Conservation (phyloP, 2,888 invertebrate species). For the Papilio gigon region DNA sequence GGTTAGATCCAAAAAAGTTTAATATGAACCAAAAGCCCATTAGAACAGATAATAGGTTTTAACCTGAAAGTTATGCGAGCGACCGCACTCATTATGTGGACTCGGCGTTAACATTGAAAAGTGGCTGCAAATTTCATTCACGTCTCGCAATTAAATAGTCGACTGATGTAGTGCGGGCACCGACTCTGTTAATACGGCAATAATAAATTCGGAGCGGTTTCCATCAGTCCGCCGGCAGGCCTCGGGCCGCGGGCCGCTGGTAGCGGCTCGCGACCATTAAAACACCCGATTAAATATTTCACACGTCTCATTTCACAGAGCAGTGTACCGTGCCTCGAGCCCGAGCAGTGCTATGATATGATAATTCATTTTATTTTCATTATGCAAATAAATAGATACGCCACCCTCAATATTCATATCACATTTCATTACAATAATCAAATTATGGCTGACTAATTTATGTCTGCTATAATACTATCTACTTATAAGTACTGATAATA, state of each 20-base stretch:
- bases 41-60: constrained; percentile 4
- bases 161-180: constrained; percentile 71
- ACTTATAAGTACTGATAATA: not conserved
- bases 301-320: constrained; percentile 58
- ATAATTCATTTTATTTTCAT: constrained; percentile 30
- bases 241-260: constrained; percentile 49
- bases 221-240: constrained; percentile 60
- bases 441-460: constrained; percentile 43
- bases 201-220: constrained; percentile 76
- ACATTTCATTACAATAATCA: constrained; percentile 15
- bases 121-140: constrained; percentile 74
- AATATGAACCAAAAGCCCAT: not conserved
- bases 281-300: constrained; percentile 66
- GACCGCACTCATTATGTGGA: constrained; percentile 68
- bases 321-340: constrained; percentile 30
- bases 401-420: constrained; percentile 8
- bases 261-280: constrained; percentile 59
- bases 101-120: constrained; percentile 76
- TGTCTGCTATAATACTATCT: not conserved
- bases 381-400: constrained; percentile 13
- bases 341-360: constrained; percentile 45
- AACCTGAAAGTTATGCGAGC: constrained; percentile 47
- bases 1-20: not conserved
- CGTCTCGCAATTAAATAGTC: constrained; percentile 77
- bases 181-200: constrained; percentile 74